phyloP scores from a whole-genome alignment of 1,140 invertebrate species.

The Drosophila setifemur region DNA sequence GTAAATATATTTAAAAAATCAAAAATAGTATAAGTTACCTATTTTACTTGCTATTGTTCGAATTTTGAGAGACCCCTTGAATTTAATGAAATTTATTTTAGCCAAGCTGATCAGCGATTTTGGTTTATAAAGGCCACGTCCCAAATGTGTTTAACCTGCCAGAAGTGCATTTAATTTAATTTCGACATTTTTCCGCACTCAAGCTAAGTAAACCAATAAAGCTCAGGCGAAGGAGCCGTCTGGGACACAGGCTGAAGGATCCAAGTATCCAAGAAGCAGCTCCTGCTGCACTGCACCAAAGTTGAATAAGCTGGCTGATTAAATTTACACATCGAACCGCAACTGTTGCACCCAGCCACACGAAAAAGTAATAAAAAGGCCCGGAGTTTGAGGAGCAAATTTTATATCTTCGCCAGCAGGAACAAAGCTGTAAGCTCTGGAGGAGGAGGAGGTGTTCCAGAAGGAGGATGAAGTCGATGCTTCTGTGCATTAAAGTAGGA shows the following conservation, averaged over 20 bases:
- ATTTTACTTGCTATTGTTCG: no score
- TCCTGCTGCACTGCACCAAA: constrained; percentile 33
- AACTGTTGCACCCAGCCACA: constrained; percentile 65
- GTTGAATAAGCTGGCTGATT: constrained; percentile 65
- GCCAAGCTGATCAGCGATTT: not conserved
- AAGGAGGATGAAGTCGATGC: constrained; percentile 9
- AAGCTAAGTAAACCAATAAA: constrained; percentile 34
- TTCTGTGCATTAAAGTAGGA: constrained; percentile 32
- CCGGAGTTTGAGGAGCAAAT: constrained; percentile 14
- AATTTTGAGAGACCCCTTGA: not conserved
- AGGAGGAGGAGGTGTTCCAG: no score
- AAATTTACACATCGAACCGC: constrained; percentile 73
- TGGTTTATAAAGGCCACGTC: not conserved
- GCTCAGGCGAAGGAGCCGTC: not conserved
- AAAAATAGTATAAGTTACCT: no score
- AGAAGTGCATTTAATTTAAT: constrained; percentile 64
- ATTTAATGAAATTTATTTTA: not conserved
- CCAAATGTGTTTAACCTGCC: constrained; percentile 10
- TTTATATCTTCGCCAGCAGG: constrained; percentile 45
- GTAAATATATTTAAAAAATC: no score
- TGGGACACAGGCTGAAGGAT: not conserved
- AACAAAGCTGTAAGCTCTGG: constrained; percentile 57
- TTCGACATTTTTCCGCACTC: constrained; percentile 34
- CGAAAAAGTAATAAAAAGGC: constrained; percentile 16
- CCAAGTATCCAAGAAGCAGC: not conserved